Conservation (phyloP, 1,140 invertebrate species). For the Drosophila rhopaloa region DNA sequence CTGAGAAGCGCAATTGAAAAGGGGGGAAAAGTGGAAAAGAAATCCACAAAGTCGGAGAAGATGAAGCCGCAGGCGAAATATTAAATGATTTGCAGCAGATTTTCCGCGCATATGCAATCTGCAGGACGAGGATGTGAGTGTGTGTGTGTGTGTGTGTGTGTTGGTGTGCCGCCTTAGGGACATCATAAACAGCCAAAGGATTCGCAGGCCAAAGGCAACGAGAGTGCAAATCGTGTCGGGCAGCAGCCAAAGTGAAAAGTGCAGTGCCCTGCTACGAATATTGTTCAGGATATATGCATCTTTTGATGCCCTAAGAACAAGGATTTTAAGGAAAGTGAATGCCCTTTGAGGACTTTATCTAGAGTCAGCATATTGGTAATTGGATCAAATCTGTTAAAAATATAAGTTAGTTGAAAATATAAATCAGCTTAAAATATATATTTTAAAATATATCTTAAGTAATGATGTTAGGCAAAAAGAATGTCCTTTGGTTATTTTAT, state of each 20-base stretch:
- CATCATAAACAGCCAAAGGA: slow-evolving; percentile 24
- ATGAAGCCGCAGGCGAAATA: slow-evolving; percentile 47
- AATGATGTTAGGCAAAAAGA: too few relatives aligned
- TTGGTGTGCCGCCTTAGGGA: slow-evolving; percentile 14
- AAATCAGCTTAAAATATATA: too few relatives aligned
- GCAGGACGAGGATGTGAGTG: background rate
- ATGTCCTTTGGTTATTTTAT: too few relatives aligned
- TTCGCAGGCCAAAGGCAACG: background rate
- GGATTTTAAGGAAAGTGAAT: background rate
- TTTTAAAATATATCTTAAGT: too few relatives aligned
- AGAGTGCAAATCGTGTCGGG: slow-evolving; percentile 14
- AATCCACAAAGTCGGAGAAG: slow-evolving; percentile 2
- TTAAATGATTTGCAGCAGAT: slow-evolving; percentile 66
- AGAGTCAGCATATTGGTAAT: too few relatives aligned
- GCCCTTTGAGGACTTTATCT: too few relatives aligned
- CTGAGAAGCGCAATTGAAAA: slow-evolving; percentile 22
- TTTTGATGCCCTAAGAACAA: background rate
- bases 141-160: slow-evolving; percentile 7
- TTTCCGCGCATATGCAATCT: slow-evolving; percentile 34
- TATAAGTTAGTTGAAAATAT: too few relatives aligned
- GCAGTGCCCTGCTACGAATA: slow-evolving; percentile 4
- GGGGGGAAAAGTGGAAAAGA: background rate
- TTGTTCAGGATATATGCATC: background rate
- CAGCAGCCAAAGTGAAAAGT: slow-evolving; percentile 47
- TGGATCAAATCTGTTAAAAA: too few relatives aligned